Base-by-base conservation (phyloP, 2,113 vertebrate genomes). In the Perca schrenkii region DNA sequence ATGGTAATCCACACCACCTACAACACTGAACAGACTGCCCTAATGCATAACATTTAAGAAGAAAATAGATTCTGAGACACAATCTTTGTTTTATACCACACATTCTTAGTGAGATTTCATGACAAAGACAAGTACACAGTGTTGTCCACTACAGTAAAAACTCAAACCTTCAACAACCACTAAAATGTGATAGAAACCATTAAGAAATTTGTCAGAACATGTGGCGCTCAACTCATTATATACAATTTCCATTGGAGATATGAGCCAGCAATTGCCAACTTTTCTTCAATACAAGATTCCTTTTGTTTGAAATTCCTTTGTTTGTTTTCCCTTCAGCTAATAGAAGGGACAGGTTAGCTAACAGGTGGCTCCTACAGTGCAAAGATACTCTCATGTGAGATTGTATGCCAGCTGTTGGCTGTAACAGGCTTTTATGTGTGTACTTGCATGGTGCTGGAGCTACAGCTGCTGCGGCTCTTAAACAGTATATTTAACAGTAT, bases 111-210 rank as follows among this genome's bases (percentile, higher is more conserved):
- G 89, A 92, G 82, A 86, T 36, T 85, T 93, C 82, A 91, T 82
- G 92, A 93, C 88, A 81, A 56, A 91, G 85, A 92, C 90, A 82
- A 82, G 62, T 86, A 93, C 92, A 93, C 89, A 93, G 90, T 91
- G 91, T 87, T 86, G 87, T 92, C 87, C 91, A 93, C 90, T 88
- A 94, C 88, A 92, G 90, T 93, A 92, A 91, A 90, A 92, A 89
- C 86, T 91, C 84, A 88, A 89, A 92, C 90, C 83, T 91, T 88
- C 88, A 84, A 94, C 87, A 21, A 90, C 89, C 92, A 93, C 85
- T 88, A 88, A 90, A 90, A 90, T 89, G 91, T 89, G 86, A 91
- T 84, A 84, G 84, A 88, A 90, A 90, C 86, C 68, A 79, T 85
- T 83, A 80, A 74, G 40, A 88, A 89, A 86, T 60, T 82, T 69